Evolutionary conservation across 2,888 invertebrate species (phyloP).

Genomic region (Sminthurinus aureus): DNA sequence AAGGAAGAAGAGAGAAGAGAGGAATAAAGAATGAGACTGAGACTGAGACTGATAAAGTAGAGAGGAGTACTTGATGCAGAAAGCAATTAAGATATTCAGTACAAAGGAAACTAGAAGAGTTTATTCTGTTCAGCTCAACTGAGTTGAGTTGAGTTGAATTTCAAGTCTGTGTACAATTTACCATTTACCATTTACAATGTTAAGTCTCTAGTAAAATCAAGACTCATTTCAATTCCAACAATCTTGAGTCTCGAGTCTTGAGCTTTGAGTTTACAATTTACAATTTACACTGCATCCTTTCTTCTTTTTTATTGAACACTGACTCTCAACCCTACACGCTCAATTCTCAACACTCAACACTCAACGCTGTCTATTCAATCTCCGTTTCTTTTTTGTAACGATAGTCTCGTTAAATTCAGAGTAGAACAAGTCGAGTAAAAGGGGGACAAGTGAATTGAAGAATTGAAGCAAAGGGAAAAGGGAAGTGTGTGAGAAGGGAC

Average conservation of each 20-base stretch:
- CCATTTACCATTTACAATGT: too few relatives aligned
- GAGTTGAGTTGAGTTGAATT: too few relatives aligned
- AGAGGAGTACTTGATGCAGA: neutral
- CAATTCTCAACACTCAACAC: neutral
- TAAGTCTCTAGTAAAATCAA: too few relatives aligned
- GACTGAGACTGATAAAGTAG: too few relatives aligned
- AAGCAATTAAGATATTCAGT: constrained; percentile 49
- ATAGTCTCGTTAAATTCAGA: constrained; percentile 27
- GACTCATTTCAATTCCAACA: neutral
- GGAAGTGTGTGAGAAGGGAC: too few relatives aligned
- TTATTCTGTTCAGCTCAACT: neutral
- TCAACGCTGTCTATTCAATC: neutral
- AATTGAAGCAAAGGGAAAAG: neutral
- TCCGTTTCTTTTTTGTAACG: neutral
- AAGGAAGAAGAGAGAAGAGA: too few relatives aligned
- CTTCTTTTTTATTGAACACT: neutral
- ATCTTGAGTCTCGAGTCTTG: neutral
- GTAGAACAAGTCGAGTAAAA: neutral
- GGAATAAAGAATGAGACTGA: too few relatives aligned
- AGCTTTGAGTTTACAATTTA: neutral
- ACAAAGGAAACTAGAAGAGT: neutral
- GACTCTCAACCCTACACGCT: neutral
- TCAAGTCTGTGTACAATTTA: neutral
- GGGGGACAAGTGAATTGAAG: neutral
- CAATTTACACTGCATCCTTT: neutral